A percentile compares a stretch with the other conserved stretches of the same genome.
Conservation (phyloP, 2,113 vertebrate species). For the Neotoma lepida region DNA sequence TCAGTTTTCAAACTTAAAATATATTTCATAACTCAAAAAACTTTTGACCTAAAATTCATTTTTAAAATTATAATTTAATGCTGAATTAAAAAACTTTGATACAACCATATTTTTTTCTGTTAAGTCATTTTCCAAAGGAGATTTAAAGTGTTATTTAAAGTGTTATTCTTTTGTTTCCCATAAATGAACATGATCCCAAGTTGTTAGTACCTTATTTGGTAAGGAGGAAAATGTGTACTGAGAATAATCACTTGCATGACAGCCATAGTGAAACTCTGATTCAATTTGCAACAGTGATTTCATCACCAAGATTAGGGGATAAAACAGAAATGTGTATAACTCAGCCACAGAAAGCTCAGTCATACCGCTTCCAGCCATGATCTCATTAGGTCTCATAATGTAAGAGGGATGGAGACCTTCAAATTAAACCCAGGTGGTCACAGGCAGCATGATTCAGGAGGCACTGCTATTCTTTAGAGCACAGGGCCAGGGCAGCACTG, state of each 20-base stretch:
- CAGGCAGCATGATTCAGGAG: conserved; percentile 57
- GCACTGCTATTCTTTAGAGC: conserved; percentile 40
- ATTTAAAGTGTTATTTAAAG: conserved; percentile 65
- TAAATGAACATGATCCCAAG: conserved; percentile 61
- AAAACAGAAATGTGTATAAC: conserved; percentile 75
- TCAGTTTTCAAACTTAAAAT: conserved; percentile 51
- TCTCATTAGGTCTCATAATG: conserved; percentile 74
- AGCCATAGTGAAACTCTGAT: conserved; percentile 74
- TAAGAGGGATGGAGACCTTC: conserved; percentile 50
- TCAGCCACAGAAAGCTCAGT: conserved; percentile 75
- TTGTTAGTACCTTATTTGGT: conserved; percentile 78
- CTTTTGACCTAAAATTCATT: conserved; percentile 47
- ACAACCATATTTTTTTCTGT: conserved; percentile 30
- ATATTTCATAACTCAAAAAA: conserved; percentile 28
- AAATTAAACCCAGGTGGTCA: conserved; percentile 78
- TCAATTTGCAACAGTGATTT: conserved; percentile 77
- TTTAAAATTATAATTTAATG: conserved; percentile 55
- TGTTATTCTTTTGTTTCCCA: conserved; percentile 67
- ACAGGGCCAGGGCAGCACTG: conserved; percentile 13
- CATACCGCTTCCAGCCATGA: conserved; percentile 74
- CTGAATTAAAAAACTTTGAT: conserved; percentile 42
- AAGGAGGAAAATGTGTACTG: conserved; percentile 72
- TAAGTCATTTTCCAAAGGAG: conserved; percentile 59
- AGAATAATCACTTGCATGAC: conserved; percentile 76
- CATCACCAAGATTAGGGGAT: conserved; percentile 75